These are phyloP conservation scores for Hylaeus anthracinus DNA, from an alignment of 1,140 invertebrate genomes.

Conservation along the genomic window DNA sequence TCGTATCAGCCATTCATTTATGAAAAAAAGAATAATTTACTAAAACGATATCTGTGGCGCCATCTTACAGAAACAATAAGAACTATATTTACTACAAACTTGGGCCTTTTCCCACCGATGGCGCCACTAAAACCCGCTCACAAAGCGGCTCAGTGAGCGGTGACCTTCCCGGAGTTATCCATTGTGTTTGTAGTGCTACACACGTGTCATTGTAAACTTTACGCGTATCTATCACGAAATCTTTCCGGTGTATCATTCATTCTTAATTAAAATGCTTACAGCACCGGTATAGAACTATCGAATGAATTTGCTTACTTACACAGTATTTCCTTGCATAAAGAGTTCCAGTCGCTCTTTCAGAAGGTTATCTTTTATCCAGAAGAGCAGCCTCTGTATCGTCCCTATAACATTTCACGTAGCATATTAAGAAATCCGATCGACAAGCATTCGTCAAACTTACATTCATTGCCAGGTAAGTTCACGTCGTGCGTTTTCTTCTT, in stretches of 20 bases:
- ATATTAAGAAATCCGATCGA: background rate
- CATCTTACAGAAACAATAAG: too few species aligned
- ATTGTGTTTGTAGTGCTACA: slow-evolving; percentile 12
- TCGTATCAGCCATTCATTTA: too few species aligned
- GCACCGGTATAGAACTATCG: background rate
- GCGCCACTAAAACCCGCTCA: too few species aligned
- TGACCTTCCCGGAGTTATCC: background rate
- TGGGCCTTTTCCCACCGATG: too few species aligned
- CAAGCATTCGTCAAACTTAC: slow-evolving; percentile 71
- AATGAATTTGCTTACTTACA: slow-evolving; percentile 82
- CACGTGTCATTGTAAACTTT: background rate
- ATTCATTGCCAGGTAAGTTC: slow-evolving; percentile 82
- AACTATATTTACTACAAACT: too few species aligned
- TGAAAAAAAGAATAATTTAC: too few species aligned
- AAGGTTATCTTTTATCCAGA: slow-evolving; percentile 93
- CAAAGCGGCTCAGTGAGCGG: too few species aligned
- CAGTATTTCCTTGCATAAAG: slow-evolving; percentile 91
- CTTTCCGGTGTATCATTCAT: background rate
- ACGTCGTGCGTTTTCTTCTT: slow-evolving; percentile 89
- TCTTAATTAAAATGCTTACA: background rate
- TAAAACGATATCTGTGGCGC: too few species aligned
- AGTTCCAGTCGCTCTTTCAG: slow-evolving; percentile 92
- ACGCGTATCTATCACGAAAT: background rate
- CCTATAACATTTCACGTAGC: slow-evolving; percentile 80
- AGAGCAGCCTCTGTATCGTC: slow-evolving; percentile 87